phyloP scores from a whole-genome alignment of 2,888 invertebrate species.

The Idaea aversata region DNA sequence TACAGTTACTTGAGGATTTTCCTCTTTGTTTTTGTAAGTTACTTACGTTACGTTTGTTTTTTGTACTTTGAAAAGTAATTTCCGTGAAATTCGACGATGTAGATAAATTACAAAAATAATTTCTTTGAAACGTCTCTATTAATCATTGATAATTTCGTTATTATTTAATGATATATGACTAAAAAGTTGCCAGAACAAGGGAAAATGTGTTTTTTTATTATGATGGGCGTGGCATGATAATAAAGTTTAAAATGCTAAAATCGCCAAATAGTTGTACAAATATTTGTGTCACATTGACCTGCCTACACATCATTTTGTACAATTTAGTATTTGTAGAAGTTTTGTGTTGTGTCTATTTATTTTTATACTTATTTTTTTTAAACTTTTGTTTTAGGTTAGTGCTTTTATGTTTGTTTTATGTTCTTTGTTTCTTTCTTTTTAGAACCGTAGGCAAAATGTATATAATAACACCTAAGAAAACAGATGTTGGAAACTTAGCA shows the following conservation, averaged over 20 bases:
- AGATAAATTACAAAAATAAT: background rate
- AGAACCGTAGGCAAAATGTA: no score
- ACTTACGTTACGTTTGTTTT: background rate
- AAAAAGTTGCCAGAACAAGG: background rate
- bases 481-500: no score
- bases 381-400: no score
- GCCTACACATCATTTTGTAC: background rate
- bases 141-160: background rate
- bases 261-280: background rate
- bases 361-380: no score
- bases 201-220: background rate
- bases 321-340: background rate
- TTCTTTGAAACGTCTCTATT: background rate
- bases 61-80: background rate
- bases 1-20: background rate
- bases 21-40: background rate
- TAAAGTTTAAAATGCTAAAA: background rate
- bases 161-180: background rate
- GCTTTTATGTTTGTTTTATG: no score
- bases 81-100: background rate
- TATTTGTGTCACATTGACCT: background rate
- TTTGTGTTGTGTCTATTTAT: no score
- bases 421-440: no score
- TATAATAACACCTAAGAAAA: no score
- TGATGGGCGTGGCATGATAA: background rate